Evolutionary conservation across 1,140 invertebrate species (phyloP).

Genomic region (Drosophila equinoxialis): DNA sequence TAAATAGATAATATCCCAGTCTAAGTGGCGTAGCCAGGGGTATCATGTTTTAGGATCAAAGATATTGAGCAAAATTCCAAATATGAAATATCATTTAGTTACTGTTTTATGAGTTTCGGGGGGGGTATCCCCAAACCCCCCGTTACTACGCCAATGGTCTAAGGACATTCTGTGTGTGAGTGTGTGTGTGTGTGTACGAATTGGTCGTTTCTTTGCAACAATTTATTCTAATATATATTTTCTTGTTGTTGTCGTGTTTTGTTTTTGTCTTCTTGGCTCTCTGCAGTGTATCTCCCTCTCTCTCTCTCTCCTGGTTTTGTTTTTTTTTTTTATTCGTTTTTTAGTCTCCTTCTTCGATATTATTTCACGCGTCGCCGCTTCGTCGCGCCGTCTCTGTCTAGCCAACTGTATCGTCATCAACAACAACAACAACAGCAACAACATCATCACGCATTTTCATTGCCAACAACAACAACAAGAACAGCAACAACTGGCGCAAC

Average conservation of each 20-base stretch:
- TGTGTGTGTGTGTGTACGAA: background rate
- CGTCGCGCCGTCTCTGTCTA: conserved; percentile 59
- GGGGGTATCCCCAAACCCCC: too few species aligned
- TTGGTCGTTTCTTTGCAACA: background rate
- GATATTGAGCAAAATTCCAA: too few species aligned
- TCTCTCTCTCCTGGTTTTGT: background rate
- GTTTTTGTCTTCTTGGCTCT: conserved; percentile 29
- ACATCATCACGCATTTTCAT: conserved; percentile 53
- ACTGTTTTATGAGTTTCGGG: too few species aligned
- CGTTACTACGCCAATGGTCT: too few species aligned
- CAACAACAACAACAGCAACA: conserved; percentile 53
- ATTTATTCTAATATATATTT: conserved; percentile 8
- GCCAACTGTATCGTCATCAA: conserved; percentile 48
- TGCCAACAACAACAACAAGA: conserved; percentile 55
- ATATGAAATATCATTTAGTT: too few species aligned
- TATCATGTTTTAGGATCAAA: too few species aligned
- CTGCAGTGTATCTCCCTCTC: conserved; percentile 33
- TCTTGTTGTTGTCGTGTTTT: conserved; percentile 19
- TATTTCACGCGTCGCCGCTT: conserved; percentile 69
- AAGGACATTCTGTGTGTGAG: background rate
- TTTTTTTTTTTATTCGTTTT: background rate
- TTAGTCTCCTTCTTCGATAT: conserved; percentile 41
- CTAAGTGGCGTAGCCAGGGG: too few species aligned
- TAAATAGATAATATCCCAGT: background rate
- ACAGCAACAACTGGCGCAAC: conserved; percentile 84